Conservation (phyloP, 2,113 vertebrate species). For the Eleginops maclovinus region DNA sequence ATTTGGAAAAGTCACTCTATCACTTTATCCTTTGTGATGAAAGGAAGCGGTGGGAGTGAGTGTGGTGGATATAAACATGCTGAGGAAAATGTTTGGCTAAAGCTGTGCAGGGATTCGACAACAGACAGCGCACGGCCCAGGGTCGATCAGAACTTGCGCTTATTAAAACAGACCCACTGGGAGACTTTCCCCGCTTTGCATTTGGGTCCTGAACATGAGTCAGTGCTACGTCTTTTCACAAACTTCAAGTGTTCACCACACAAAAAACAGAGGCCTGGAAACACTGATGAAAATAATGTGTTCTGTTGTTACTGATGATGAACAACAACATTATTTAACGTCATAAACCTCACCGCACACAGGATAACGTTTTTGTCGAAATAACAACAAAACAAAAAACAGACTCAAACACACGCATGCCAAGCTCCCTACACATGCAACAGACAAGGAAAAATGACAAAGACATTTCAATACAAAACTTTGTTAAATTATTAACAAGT, state of each 20-base stretch:
- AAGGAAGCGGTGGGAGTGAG: constrained; percentile 33
- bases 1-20: neutral
- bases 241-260: constrained; percentile 17
- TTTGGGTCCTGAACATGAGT: constrained; percentile 16
- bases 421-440: constrained; percentile 1
- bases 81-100: constrained; percentile 55
- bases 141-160: constrained; percentile 34
- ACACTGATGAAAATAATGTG: constrained; percentile 15
- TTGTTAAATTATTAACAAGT: neutral
- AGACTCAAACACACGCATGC: neutral
- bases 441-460: neutral
- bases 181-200: constrained; percentile 3
- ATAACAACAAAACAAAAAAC: constrained; percentile 20
- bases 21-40: constrained; percentile 29
- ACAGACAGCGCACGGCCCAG: constrained; percentile 42
- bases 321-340: neutral
- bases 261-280: constrained; percentile 35
- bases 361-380: constrained; percentile 4
- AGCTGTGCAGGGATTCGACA: constrained; percentile 54
- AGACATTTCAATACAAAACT: neutral
- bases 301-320: constrained; percentile 31
- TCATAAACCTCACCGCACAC: constrained; percentile 5
- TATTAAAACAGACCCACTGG: constrained; percentile 41
- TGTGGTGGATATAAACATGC: constrained; percentile 58
- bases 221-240: constrained; percentile 37